Base-by-base conservation (phyloP, 2,888 invertebrate species). In the Drosophila siamana region DNA sequence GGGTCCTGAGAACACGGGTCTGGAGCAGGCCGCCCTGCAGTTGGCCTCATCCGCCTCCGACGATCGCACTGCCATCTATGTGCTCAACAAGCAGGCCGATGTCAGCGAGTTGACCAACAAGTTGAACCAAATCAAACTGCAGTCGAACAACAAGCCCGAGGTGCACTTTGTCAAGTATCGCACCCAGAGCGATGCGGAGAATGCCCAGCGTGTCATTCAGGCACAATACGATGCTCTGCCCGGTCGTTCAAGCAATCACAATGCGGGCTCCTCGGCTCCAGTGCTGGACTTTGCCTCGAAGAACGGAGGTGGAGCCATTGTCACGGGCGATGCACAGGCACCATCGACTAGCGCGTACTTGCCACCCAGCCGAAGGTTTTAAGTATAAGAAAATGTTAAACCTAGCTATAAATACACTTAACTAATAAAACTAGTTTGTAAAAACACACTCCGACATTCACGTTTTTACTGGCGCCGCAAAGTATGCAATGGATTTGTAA, bases 151-250 rank as follows among this genome's bases (percentile, higher is more conserved):
- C 54, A 90, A 86, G 65, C 91, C 91, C 19, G 91, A 91, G 61
- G 90, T 91, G 28, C 90, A 90, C 64, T 91, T 91, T 56, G 89
- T 91, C 52, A 91, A 91, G 59, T 91, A 91, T 69, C 89, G 88
- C 57, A 91, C 90, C 0, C 81, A 79, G 50, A 85, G 88, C 59
- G 91, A 91, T 83, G 91, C 91, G 2, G 85, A 88, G 55, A 88
- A 90, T 68, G 91, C 91, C 2, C 89, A 91, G 69, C 88, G 84
- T 13, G 62, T 84, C 4, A 91, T 91, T 41, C 90, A 91, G 77
- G 82, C 88, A 33, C 88, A 91, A 56, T 91, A 91, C 44, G 90
- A 91, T 57, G 50, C 81, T 1, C 50, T 88, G 50, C 84, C 85
- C 3, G 91, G 91, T 40, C 79, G 77, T 28, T 81, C 90, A 0